phyloP scores from a whole-genome alignment of 2,113 vertebrate species.

The Azemiops feae region DNA sequence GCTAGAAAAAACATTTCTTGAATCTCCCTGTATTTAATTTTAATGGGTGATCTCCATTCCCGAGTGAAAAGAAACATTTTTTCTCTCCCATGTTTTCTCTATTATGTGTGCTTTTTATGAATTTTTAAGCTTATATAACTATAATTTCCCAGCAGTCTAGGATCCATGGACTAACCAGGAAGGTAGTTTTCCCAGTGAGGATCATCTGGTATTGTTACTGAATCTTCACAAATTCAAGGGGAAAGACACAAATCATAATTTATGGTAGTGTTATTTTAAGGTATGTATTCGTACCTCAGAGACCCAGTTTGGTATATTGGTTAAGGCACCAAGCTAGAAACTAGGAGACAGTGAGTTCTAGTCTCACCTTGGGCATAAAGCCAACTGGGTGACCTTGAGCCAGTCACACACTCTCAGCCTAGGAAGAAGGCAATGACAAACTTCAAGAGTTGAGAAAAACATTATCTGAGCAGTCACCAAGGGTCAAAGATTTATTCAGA shows the following conservation, averaged over 20 bases:
- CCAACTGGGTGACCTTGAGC: neutral
- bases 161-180: neutral
- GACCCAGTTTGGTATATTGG: neutral
- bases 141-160: neutral
- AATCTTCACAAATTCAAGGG: neutral
- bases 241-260: neutral
- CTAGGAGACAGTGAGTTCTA: too few relatives aligned
- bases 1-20: neutral
- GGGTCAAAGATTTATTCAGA: neutral
- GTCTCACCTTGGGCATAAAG: neutral
- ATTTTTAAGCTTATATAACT: neutral
- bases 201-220: neutral
- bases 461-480: neutral
- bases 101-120: neutral
- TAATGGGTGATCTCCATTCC: neutral
- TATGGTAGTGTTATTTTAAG: neutral
- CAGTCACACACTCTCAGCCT: neutral
- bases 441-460: neutral
- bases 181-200: neutral
- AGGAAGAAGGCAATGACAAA: neutral
- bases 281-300: neutral
- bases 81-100: neutral
- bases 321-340: neutral
- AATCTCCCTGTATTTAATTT: neutral
- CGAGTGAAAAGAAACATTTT: neutral